Base-by-base conservation (phyloP, 1,140 invertebrate species). In the Procambarus clarkii region DNA sequence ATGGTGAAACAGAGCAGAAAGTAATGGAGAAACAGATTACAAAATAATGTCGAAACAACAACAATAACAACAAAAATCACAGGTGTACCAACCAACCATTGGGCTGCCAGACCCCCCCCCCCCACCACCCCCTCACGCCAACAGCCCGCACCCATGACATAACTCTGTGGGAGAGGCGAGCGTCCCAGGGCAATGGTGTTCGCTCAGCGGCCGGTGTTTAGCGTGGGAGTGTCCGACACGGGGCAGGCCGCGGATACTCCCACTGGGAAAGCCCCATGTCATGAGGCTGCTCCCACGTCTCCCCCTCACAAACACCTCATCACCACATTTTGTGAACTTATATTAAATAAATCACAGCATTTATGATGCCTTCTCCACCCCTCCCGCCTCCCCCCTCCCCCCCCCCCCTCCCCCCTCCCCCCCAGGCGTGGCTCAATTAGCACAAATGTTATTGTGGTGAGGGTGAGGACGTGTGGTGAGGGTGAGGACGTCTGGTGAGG, bases 261-360 rank as follows among this genome's bases (percentile, higher is more conserved):
- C 7, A 15, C 24, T 64, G 54, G 24, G 69, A 83, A 83, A 34
- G 58, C 45, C 34, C 18, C 45, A 24, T 83, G 81, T 83, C 58
- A 69, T 83, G 34, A 83, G 69, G 69, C 81, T 69, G 58, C 50
- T 24, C 50, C 21, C 80, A 50, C 2, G 81, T 83, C 58, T 83
- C 34, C 45, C 60, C 34, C 81, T 64, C 58, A 69, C 81, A 83
- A 83, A 83, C 81, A 83, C 81, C 24, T 83, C 24, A 24, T 83
- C 44, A 45, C 58, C 44, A n/a, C 45, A 45, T 69, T 83, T 83
- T 48, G 69, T 83, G 69, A 9, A 83, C 60, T 83, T 83, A 54
- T 83, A 83, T 60, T 83, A 83, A 83, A 83, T 83, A 58, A 83
- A 83, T 83, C 69, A 83, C 81, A 69, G 21, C 34, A 69, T 83